Base-by-base conservation (phyloP, 2,888 invertebrate genomes). In the Blastobasis adustella region DNA sequence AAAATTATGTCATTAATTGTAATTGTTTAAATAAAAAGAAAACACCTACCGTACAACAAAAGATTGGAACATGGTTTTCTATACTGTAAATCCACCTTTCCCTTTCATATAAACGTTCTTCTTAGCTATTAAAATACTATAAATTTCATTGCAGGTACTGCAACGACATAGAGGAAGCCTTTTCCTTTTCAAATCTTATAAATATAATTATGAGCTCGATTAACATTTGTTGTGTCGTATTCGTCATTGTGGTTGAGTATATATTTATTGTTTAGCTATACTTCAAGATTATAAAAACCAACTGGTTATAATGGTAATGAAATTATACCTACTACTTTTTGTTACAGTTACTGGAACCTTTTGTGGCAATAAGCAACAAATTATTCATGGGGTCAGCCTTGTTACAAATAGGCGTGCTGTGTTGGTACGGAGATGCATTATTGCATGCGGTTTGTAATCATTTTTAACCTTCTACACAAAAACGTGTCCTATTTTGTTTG, bases 371-470 rank as follows among this genome's bases (percentile, higher is more conserved):
- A 10, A 85, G 82, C 58, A 87, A 75, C 58, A 88, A 88, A 63
- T 56, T 87, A 49, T 87, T 86, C 64, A 60, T 87, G 54, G 73
- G 65, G 9, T 82, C 85, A 10, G 79, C 82, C 45, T 61, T 88
- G 4, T 77, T 86, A 57, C 87, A 88, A 75, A 82, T 85, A 36
- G 86, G 86, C 50, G 74, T 84, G 63, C 59, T 88, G 54, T 88
- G 87, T 59, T 86, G 85, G 86, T 88, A 87, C 61, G 86, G 85
- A 10, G 87, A 88, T 55, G 79, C 85, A 54, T 85, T 87, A 55
- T 80, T 75, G 53, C 78, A 82, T 61, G 84, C 84, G 67, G 87
- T 88, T 54, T 58, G 79, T 73, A 52, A 50, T 37, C 37, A 50
- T n/a, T n/a, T n/a, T n/a, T n/a, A n/a, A n/a, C n/a, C n/a, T n/a